These are phyloP conservation scores for Hirtodrosophila duncani DNA, from an alignment of 2,888 invertebrate species.

Conservation along the genomic window DNA sequence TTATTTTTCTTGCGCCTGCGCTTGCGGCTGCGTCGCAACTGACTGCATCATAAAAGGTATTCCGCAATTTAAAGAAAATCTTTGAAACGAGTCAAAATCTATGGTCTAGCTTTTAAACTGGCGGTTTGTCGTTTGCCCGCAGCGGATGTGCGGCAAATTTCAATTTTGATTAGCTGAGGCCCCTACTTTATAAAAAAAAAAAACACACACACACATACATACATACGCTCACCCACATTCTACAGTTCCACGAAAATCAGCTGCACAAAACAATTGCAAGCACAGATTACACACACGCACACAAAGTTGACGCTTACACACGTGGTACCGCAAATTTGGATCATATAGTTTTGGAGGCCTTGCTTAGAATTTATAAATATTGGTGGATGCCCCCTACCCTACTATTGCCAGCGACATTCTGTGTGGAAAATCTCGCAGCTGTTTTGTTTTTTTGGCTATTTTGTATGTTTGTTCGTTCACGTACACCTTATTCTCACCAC, in stretches of 20 bases:
- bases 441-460: slow-evolving; percentile 31
- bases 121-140: slow-evolving; percentile 31
- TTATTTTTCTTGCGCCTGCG: no score
- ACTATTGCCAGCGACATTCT: slow-evolving; percentile 42
- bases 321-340: slow-evolving; percentile 59
- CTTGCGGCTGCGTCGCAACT: no score
- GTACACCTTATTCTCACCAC: slow-evolving; percentile 32
- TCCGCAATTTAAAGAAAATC: no score
- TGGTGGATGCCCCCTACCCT: slow-evolving; percentile 20
- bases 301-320: slow-evolving; percentile 38
- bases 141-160: slow-evolving; percentile 55
- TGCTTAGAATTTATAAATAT: no score
- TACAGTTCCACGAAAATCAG: no score
- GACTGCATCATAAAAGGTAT: no score
- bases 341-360: slow-evolving; percentile 51
- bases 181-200: neutral
- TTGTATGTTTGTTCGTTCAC: slow-evolving; percentile 1
- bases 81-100: no score
- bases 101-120: no score
- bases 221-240: slow-evolving; percentile 1
- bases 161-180: slow-evolving; percentile 39
- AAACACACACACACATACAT: slow-evolving; percentile 9
- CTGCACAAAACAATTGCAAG: slow-evolving; percentile 22
- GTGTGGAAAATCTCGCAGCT: slow-evolving; percentile 57
- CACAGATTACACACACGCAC: neutral